Evolutionary conservation across 2,797 vertebrate species (phyloP).

Genomic region (Mormyrops boulengeri): DNA sequence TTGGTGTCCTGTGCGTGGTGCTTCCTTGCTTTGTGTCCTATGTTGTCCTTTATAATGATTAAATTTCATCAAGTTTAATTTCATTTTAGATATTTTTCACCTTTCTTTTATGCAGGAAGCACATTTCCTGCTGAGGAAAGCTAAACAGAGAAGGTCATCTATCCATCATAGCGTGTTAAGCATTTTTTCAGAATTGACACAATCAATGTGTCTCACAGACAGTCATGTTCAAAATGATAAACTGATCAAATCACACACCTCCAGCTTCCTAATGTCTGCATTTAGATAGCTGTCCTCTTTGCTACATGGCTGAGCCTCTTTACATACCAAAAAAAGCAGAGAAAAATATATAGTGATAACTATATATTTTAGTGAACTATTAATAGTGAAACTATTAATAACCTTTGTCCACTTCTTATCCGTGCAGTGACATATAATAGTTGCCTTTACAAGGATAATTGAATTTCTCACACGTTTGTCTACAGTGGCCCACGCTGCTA

Average conservation of each 20-base stretch:
- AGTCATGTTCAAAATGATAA: constrained; percentile 51
- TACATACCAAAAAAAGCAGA: constrained; percentile 22
- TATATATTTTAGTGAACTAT: too few species aligned
- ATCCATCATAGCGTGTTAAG: not conserved
- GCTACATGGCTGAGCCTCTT: constrained; percentile 31
- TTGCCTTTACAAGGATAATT: not conserved
- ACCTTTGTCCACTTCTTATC: constrained; percentile 10
- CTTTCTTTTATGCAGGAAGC: not conserved
- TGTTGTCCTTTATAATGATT: not conserved
- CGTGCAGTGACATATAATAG: not conserved
- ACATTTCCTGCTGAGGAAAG: not conserved
- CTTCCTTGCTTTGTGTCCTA: not conserved
- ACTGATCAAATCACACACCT: constrained; percentile 49
- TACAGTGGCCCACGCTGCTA: not conserved
- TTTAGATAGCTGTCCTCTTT: constrained; percentile 10
- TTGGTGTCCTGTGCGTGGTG: not conserved
- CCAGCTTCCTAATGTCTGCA: constrained; percentile 42
- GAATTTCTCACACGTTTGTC: constrained; percentile 7
- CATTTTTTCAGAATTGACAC: constrained; percentile 37
- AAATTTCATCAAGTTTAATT: not conserved
- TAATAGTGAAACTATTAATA: too few species aligned
- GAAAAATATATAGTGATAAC: constrained; percentile 24
- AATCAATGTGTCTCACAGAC: constrained; percentile 46
- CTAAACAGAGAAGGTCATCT: not conserved
- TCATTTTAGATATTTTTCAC: not conserved